Evolutionary conservation across 2,888 invertebrate genomes (phyloP).

Genomic region (Cosmia trapezina): DNA sequence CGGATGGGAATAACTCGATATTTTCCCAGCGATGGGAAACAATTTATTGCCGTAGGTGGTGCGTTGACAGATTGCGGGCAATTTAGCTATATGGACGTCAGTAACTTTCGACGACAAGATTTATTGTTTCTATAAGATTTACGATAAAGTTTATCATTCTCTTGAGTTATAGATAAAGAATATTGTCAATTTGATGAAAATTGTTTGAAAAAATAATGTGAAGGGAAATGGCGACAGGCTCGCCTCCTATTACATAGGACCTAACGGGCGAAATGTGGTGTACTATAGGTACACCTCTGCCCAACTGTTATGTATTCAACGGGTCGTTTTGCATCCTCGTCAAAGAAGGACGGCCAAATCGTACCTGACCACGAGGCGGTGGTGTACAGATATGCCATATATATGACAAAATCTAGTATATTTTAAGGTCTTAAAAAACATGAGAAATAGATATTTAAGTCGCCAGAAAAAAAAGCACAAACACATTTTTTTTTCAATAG

Average conservation of each 20-base stretch:
- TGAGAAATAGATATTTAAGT: no score
- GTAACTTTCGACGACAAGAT: conserved; percentile 32
- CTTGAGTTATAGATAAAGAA: conserved; percentile 1
- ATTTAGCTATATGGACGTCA: conserved; percentile 34
- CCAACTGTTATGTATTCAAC: no score
- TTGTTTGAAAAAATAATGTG: background rate
- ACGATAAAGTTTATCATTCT: conserved; percentile 26
- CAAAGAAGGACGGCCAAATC: no score
- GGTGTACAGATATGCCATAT: no score
- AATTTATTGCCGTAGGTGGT: conserved; percentile 37
- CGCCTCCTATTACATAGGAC: background rate
- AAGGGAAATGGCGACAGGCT: background rate
- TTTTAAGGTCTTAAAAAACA: no score
- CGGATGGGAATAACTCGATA: conserved; percentile 39
- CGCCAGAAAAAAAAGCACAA: no score
- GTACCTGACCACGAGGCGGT: no score
- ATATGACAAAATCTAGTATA: no score
- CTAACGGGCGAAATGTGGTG: background rate
- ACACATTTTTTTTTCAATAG: no score
- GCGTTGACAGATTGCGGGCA: conserved; percentile 55
- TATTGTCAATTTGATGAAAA: background rate
- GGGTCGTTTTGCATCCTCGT: no score
- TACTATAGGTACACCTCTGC: background rate
- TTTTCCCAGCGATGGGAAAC: conserved; percentile 42
- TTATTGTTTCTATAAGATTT: conserved; percentile 37